Evolutionary conservation across 2,888 invertebrate genomes (phyloP).

Genomic region (Pilophorus perplexus): DNA sequence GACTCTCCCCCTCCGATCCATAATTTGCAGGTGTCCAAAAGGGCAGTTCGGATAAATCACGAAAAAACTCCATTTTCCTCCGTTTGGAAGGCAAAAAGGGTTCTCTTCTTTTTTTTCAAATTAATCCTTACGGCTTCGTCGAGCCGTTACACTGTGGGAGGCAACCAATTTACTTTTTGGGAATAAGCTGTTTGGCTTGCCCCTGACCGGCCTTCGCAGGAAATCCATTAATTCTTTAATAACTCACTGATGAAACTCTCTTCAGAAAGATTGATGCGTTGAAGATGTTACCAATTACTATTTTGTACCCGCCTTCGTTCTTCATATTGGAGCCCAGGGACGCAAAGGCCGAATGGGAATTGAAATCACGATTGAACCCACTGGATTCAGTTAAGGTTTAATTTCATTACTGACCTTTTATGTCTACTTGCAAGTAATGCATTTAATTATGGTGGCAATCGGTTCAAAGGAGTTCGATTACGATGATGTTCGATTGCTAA

Average conservation of each 20-base stretch:
- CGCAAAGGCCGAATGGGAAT: too few relatives aligned
- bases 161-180: slow-evolving; percentile 11
- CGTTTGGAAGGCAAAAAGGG: slow-evolving; percentile 1
- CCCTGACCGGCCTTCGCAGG: not conserved
- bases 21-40: slow-evolving; percentile 42
- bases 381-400: too few relatives aligned
- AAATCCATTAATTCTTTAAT: slow-evolving; percentile 8
- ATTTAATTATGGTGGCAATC: too few relatives aligned
- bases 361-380: too few relatives aligned
- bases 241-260: slow-evolving; percentile 4
- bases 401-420: too few relatives aligned
- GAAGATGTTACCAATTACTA: not conserved
- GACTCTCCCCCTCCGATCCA: slow-evolving; percentile 23
- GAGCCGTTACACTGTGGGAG: slow-evolving; percentile 2
- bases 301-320: too few relatives aligned
- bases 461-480: too few relatives aligned
- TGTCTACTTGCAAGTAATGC: too few relatives aligned
- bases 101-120: slow-evolving; percentile 12
- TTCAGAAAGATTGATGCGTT: not conserved
- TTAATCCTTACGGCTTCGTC: slow-evolving; percentile 32
- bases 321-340: too few relatives aligned
- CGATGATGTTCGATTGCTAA: too few relatives aligned
- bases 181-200: not conserved
- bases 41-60: slow-evolving; percentile 39
- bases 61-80: slow-evolving; percentile 27